Percentiles rank a stretch among this genome's conserved stretches.
Evolutionary conservation across 2,888 invertebrate species (phyloP).

Genomic region (Electrophaes corylata): DNA sequence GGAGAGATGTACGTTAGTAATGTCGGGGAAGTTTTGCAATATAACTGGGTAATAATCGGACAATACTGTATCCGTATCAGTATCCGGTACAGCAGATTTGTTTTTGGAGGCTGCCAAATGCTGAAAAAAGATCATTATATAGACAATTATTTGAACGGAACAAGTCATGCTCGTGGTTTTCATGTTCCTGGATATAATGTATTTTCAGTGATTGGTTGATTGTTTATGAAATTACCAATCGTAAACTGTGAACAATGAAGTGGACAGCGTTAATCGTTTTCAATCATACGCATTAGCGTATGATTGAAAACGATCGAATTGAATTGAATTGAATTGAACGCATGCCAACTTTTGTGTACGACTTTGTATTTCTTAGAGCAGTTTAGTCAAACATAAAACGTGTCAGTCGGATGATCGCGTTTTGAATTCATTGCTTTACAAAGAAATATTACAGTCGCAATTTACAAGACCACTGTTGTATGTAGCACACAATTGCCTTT

Average conservation of each 20-base stretch:
- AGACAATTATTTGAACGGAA: constrained; percentile 1
- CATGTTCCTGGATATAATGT: neutral
- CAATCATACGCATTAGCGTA: neutral
- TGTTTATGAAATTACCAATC: neutral
- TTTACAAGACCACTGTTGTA: neutral
- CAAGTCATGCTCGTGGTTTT: neutral
- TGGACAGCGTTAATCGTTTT: neutral
- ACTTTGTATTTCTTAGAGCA: neutral
- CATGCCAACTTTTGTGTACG: constrained; percentile 10
- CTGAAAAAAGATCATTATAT: neutral
- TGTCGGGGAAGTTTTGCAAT: constrained; percentile 10
- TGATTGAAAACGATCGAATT: no score
- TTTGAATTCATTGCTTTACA: neutral
- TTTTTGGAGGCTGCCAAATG: neutral
- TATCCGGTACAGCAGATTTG: constrained; percentile 9
- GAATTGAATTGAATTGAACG: no score
- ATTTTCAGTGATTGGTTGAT: constrained; percentile 3
- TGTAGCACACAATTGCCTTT: neutral
- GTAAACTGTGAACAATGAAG: constrained; percentile 1
- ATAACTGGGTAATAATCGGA: constrained; percentile 3
- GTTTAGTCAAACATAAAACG: neutral
- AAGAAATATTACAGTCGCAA: neutral
- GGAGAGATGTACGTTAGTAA: constrained; percentile 31
- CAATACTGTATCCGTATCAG: neutral
- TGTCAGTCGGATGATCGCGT: neutral